Conservation (phyloP, 2,888 invertebrate species). For the Dolichopus griseipennis region DNA sequence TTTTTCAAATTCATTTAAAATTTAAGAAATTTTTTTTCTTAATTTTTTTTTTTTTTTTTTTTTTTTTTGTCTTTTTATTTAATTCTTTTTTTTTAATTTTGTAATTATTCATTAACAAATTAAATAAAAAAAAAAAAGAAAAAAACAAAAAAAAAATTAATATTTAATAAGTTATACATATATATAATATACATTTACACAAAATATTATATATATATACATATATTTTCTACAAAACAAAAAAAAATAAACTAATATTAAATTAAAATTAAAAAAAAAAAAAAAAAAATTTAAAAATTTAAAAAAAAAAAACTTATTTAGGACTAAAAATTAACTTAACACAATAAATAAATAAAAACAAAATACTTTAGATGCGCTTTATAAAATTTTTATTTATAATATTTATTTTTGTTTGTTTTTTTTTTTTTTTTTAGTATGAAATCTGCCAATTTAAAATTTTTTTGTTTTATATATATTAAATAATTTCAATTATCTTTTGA, state of each 20-base stretch:
- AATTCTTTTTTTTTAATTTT: not conserved
- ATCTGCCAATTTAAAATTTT: not conserved
- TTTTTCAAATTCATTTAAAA: conserved; percentile 5
- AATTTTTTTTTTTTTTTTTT: too few relatives aligned
- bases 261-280: not conserved
- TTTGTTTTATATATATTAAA: too few relatives aligned
- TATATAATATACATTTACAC: not conserved
- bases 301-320: not conserved
- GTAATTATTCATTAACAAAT: conserved; percentile 1
- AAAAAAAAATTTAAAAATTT: too few relatives aligned
- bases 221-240: conserved; percentile 1
- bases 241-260: not conserved
- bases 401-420: not conserved
- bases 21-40: not conserved
- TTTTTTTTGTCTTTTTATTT: too few relatives aligned
- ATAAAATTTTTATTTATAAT: conserved; percentile 1
- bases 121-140: not conserved
- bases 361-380: conserved; percentile 1
- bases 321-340: not conserved
- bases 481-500: too few relatives aligned
- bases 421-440: not conserved
- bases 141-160: not conserved
- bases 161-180: not conserved
- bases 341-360: not conserved
- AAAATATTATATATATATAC: not conserved